These are phyloP conservation scores for Linyphia triangularis DNA, from an alignment of 2,888 invertebrate species.

Conservation along the genomic window DNA sequence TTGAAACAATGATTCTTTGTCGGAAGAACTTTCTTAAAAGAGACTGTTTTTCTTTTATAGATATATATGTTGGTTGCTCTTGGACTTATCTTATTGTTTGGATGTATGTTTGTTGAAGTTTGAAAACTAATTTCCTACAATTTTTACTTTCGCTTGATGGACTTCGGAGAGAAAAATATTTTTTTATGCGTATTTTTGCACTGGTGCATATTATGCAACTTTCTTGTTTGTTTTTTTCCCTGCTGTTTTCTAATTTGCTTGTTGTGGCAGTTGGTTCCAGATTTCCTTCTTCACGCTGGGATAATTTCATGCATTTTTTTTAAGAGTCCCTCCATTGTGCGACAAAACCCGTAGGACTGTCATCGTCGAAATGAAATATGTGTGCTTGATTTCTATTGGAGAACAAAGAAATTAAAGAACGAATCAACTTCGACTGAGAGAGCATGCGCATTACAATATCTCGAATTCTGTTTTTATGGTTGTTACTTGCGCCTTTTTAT, in stretches of 20 bases:
- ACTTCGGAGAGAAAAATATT: neutral
- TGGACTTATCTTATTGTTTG: constrained; percentile 74
- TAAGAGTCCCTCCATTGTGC: constrained; percentile 41
- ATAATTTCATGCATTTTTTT: constrained; percentile 71
- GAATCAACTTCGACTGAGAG: constrained; percentile 48
- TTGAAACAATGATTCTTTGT: constrained; percentile 75
- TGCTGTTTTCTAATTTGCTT: constrained; percentile 73
- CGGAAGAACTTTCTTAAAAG: constrained; percentile 75
- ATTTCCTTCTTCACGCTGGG: constrained; percentile 69
- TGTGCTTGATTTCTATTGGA: constrained; percentile 55
- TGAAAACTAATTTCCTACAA: constrained; percentile 74
- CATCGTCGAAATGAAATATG: constrained; percentile 63
- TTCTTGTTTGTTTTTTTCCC: constrained; percentile 5
- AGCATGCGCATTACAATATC: constrained; percentile 28
- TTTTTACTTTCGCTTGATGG: constrained; percentile 71
- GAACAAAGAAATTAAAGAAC: constrained; percentile 46
- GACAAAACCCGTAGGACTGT: constrained; percentile 26
- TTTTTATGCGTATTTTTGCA: neutral
- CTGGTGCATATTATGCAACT: constrained; percentile 1
- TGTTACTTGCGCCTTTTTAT: neutral
- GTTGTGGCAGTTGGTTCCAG: constrained; percentile 53
- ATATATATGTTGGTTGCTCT: constrained; percentile 40
- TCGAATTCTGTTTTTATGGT: neutral
- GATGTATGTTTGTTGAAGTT: constrained; percentile 74
- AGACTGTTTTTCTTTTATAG: constrained; percentile 46